These are phyloP conservation scores for Astatotilapia flaviijosephi DNA, from an alignment of 2,113 vertebrate species.

Conservation along the genomic window DNA sequence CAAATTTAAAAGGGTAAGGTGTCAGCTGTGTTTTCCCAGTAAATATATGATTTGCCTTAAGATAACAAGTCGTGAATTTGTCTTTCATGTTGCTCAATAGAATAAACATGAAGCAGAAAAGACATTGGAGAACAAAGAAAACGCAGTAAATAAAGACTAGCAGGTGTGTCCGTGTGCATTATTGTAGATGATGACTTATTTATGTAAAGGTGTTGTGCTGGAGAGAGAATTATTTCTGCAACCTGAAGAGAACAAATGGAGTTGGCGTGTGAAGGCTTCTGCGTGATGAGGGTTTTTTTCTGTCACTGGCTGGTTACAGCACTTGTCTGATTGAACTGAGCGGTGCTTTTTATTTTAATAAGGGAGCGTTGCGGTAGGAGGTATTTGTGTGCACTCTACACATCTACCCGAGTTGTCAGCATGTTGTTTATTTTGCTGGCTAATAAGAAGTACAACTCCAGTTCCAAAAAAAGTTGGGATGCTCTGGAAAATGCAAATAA, in stretches of 20 bases:
- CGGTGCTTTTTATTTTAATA: background rate
- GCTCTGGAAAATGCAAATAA: background rate
- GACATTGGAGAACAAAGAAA: background rate
- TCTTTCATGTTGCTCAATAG: background rate
- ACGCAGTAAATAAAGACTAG: background rate
- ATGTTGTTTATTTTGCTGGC: background rate
- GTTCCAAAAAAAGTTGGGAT: background rate
- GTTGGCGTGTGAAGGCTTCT: background rate
- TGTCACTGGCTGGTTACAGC: background rate
- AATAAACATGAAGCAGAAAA: background rate
- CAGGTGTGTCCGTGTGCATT: background rate
- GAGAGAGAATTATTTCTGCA: background rate
- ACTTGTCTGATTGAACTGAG: background rate
- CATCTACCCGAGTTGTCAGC: background rate
- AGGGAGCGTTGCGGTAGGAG: background rate
- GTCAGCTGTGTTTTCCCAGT: background rate
- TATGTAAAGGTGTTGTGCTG: background rate
- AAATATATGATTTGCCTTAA: background rate
- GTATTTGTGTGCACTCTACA: background rate
- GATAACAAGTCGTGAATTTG: background rate
- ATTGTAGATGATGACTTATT: background rate
- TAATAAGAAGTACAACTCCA: background rate
- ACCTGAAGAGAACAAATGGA: background rate
- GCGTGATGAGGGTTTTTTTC: background rate
- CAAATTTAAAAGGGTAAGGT: constrained; percentile 1